Conservation (phyloP, 2,888 invertebrate genomes). For the Pyrochroa serraticornis region DNA sequence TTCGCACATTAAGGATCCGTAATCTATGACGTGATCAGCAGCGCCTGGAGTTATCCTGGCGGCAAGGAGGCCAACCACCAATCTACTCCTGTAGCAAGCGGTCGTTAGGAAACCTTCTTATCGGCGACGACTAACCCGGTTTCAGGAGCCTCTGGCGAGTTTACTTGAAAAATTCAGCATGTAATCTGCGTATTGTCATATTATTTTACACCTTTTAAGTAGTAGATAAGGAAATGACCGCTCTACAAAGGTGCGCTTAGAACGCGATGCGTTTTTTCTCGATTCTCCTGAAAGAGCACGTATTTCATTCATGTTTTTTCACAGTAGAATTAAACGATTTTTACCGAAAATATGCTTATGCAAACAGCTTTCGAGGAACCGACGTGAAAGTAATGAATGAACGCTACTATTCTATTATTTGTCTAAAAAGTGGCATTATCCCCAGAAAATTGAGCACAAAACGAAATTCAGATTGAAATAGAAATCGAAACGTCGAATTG, state of each 20-base stretch:
- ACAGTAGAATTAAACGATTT: not conserved
- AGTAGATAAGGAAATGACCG: conserved; percentile 29
- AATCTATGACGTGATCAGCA: conserved; percentile 26
- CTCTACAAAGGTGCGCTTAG: not conserved
- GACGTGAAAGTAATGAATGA: not conserved
- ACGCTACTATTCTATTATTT: not conserved
- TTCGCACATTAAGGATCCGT: conserved; percentile 37
- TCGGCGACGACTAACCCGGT: conserved; percentile 47
- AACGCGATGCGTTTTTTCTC: conserved; percentile 1
- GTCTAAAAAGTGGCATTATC: not conserved
- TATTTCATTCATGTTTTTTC: conserved; percentile 1
- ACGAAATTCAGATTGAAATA: conserved; percentile 3
- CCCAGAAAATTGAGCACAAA: not conserved
- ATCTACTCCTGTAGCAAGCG: conserved; percentile 47
- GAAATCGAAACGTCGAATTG: conserved; percentile 10
- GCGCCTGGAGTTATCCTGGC: conserved; percentile 37
- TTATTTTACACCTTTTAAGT: conserved; percentile 41
- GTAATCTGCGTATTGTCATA: conserved; percentile 43
- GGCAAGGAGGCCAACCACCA: conserved; percentile 49
- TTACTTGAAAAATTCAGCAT: conserved; percentile 37
- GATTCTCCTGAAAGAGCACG: conserved; percentile 10
- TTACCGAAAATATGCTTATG: conserved; percentile 8
- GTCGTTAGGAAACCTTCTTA: conserved; percentile 51
- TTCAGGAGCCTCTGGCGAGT: conserved; percentile 42
- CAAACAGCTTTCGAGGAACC: conserved; percentile 7